Evolutionary conservation across 2,888 invertebrate genomes (phyloP).

Genomic region (Trichopoda pennipes): DNA sequence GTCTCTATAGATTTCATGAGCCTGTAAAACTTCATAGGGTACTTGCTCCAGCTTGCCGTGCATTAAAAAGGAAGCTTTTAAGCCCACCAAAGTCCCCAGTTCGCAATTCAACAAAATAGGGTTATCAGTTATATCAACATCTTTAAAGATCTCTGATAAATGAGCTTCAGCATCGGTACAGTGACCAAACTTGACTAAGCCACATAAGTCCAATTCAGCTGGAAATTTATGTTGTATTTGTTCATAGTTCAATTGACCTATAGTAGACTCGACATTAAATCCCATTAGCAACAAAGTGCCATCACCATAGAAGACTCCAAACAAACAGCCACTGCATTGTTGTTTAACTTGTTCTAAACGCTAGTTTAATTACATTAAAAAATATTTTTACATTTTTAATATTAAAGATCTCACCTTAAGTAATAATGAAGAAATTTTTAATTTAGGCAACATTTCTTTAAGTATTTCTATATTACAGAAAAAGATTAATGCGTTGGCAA

Average conservation of each 20-base stretch:
- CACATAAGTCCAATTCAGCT: slow-evolving; percentile 89
- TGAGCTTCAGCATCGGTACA: slow-evolving; percentile 84
- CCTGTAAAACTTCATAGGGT: slow-evolving; percentile 84
- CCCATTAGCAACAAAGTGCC: slow-evolving; percentile 86
- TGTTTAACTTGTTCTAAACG: slow-evolving; percentile 85
- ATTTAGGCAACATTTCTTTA: slow-evolving; percentile 85
- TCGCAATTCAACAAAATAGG: slow-evolving; percentile 85
- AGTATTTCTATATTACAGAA: slow-evolving; percentile 10
- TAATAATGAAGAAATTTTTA: slow-evolving; percentile 87
- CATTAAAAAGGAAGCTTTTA: slow-evolving; percentile 86
- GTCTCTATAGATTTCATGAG: slow-evolving; percentile 85
- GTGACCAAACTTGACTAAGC: slow-evolving; percentile 86
- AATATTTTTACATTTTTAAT: not conserved
- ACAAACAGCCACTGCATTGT: slow-evolving; percentile 86
- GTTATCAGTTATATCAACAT: slow-evolving; percentile 91
- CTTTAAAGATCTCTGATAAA: slow-evolving; percentile 84
- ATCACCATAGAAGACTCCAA: slow-evolving; percentile 88
- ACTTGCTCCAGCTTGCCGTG: slow-evolving; percentile 87
- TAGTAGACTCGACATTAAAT: slow-evolving; percentile 84
- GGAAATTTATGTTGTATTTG: slow-evolving; percentile 85
- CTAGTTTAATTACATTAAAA: slow-evolving; percentile 79
- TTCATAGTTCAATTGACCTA: slow-evolving; percentile 82
- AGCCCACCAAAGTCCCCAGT: slow-evolving; percentile 82
- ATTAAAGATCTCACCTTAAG: slow-evolving; percentile 83
- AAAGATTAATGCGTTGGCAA: slow-evolving; percentile 65